These are phyloP conservation scores for Hypothenemus hampei DNA, from an alignment of 1,140 invertebrate species.

Conservation along the genomic window DNA sequence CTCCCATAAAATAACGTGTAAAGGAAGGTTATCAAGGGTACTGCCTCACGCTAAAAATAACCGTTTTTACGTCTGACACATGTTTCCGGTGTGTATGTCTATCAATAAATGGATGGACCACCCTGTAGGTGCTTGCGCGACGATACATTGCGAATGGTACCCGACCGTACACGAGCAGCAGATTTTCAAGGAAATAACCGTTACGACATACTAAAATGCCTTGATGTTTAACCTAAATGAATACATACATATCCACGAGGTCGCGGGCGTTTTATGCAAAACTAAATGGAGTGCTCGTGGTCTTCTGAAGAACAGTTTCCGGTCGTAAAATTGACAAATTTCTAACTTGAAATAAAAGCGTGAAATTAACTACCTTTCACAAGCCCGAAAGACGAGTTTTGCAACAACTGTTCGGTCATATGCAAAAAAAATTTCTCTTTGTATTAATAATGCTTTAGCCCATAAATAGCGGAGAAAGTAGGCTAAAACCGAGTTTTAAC, in stretches of 20 bases:
- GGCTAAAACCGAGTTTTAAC: neutral
- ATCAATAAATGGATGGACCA: too few species aligned
- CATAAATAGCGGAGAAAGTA: constrained; percentile 4
- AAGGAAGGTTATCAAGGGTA: too few species aligned
- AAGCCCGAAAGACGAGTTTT: constrained; percentile 4
- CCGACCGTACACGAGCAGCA: neutral
- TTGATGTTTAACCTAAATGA: constrained; percentile 9
- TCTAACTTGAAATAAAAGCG: constrained; percentile 9
- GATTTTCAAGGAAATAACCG: constrained; percentile 15
- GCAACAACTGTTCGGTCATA: constrained; percentile 1
- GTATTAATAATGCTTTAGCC: neutral
- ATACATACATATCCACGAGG: constrained; percentile 8
- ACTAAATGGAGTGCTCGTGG: too few species aligned
- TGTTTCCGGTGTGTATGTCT: too few species aligned
- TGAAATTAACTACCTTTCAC: constrained; percentile 8
- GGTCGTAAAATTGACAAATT: constrained; percentile 2
- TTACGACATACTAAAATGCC: constrained; percentile 11
- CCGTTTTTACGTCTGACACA: too few species aligned
- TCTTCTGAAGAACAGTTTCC: too few species aligned
- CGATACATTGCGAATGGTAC: too few species aligned
- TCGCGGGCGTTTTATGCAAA: too few species aligned
- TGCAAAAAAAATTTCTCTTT: constrained; percentile 19
- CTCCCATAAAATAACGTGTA: too few species aligned
- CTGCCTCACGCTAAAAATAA: too few species aligned
- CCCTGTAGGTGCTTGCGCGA: too few species aligned